A percentile compares a stretch with the other conserved stretches of the same genome.
Conservation (phyloP, 2,113 vertebrate genomes). For the Baryphthengus martii region DNA sequence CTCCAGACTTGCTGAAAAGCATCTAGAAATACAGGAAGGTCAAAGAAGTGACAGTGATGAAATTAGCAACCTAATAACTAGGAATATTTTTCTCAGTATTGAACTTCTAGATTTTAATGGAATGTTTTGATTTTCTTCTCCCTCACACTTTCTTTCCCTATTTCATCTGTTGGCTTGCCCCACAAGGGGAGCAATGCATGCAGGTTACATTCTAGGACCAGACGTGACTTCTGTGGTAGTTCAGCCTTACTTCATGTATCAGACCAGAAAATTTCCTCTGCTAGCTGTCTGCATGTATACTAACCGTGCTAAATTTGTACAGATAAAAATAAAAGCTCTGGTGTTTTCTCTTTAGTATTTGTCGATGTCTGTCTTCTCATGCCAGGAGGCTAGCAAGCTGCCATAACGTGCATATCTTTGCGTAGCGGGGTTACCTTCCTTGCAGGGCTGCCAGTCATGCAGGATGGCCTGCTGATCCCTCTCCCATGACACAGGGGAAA, state of each 20-base stretch:
- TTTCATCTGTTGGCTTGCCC: background rate
- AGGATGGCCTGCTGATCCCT: background rate
- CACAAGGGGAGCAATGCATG: background rate
- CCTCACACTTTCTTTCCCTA: background rate
- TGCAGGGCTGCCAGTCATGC: background rate
- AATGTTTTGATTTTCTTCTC: background rate
- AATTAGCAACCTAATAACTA: background rate
- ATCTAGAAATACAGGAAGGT: background rate
- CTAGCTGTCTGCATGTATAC: background rate
- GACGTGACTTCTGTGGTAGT: background rate
- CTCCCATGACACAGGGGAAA: fast-evolving
- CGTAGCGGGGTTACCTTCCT: background rate
- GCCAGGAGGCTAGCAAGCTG: background rate
- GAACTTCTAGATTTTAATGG: background rate
- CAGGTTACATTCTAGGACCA: background rate
- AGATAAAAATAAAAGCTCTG: background rate
- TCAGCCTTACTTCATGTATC: background rate
- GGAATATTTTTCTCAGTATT: background rate
- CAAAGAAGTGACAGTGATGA: background rate
- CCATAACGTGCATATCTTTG: background rate
- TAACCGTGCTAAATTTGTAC: background rate
- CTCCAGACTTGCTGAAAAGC: background rate
- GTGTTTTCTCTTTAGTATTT: background rate
- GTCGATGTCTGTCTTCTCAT: fast-evolving
- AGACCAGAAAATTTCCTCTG: background rate